Conservation (phyloP, 2,113 vertebrate species). For the Nycticorax nycticorax region DNA sequence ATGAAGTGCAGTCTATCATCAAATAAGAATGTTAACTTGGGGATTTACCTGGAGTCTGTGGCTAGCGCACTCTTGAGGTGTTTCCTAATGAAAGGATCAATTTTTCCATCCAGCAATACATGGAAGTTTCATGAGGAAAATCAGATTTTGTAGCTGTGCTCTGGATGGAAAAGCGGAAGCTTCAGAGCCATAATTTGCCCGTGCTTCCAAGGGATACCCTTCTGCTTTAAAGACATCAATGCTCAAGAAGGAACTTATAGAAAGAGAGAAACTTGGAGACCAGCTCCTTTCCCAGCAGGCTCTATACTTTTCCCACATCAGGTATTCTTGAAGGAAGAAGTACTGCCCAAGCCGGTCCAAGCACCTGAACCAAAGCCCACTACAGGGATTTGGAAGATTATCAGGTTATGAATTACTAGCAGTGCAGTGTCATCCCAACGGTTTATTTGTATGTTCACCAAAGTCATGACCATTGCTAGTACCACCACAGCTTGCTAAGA, state of each 20-base stretch:
- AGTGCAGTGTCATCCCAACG: neutral
- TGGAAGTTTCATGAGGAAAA: neutral
- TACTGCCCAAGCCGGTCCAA: neutral
- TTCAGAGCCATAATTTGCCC: neutral
- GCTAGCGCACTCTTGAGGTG: fast-evolving
- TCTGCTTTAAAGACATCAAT: neutral
- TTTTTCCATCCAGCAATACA: neutral
- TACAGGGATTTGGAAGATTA: neutral
- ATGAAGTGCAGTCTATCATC: neutral
- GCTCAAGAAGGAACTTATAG: neutral
- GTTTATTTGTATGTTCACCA: neutral
- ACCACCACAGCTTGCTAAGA: neutral
- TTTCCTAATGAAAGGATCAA: neutral
- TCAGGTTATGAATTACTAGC: neutral
- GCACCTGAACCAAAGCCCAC: neutral
- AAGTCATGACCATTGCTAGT: neutral
- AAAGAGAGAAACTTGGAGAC: neutral
- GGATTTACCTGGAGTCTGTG: neutral
- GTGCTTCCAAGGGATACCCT: neutral
- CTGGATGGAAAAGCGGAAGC: neutral
- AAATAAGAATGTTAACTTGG: neutral
- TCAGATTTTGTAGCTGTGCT: neutral
- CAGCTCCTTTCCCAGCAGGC: neutral
- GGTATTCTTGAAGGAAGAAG: neutral
- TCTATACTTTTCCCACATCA: neutral